Evolutionary conservation across 2,888 invertebrate species (phyloP).

Genomic region (Hydriomena furcata): DNA sequence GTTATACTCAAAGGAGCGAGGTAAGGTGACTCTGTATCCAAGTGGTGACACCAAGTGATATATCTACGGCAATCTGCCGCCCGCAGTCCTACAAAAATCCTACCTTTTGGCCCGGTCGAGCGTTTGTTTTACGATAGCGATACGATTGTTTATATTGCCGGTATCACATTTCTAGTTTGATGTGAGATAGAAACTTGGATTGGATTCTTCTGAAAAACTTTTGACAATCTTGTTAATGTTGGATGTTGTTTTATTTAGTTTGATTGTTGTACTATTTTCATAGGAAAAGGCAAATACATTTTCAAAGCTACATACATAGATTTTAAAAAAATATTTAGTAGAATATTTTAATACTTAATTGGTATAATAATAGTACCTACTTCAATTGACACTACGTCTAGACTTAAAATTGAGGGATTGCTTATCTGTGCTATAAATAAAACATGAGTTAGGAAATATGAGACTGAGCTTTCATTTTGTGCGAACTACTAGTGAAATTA

Average conservation of each 20-base stretch:
- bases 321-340: neutral
- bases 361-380: neutral
- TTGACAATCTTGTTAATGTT: too few species aligned
- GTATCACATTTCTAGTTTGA: conserved; percentile 32
- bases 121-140: conserved; percentile 48
- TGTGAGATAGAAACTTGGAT: conserved; percentile 14
- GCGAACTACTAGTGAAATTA: conserved; percentile 69
- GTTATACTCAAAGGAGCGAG: conserved; percentile 24
- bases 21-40: conserved; percentile 50
- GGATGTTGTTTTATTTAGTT: too few species aligned
- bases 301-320: too few species aligned
- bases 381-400: conserved; percentile 72
- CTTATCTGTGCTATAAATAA: conserved; percentile 70
- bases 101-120: conserved; percentile 44
- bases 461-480: conserved; percentile 64
- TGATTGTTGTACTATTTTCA: too few species aligned
- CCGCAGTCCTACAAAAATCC: conserved; percentile 53
- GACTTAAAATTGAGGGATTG: conserved; percentile 69
- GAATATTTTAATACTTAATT: neutral
- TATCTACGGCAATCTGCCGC: conserved; percentile 58
- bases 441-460: conserved; percentile 75
- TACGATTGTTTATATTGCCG: conserved; percentile 35
- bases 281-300: too few species aligned
- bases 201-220: neutral
- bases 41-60: conserved; percentile 56